A percentile compares a stretch with the other conserved stretches of the same genome.
These are phyloP conservation scores for Pollachius pollachius DNA, from an alignment of 2,113 vertebrate genomes.

Conservation along the genomic window DNA sequence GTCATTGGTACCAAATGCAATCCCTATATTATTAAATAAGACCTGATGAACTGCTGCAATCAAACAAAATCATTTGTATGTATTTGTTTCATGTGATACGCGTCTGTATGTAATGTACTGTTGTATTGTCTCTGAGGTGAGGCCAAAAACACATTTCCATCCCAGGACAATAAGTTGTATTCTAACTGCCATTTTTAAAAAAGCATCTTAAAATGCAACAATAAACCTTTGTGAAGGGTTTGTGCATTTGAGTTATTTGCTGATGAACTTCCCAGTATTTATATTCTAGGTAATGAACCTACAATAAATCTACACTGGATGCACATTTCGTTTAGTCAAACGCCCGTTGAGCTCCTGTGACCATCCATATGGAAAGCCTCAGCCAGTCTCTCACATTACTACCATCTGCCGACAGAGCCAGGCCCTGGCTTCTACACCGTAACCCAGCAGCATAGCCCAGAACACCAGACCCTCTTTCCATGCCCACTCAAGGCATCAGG, in stretches of 20 bases:
- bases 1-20: too few relatives aligned
- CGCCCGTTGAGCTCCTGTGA: constrained; percentile 43
- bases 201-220: constrained; percentile 43
- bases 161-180: too few relatives aligned
- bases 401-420: constrained; percentile 46
- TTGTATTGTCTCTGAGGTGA: too few relatives aligned
- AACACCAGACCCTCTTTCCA: constrained; percentile 47
- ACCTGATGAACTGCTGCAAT: too few relatives aligned
- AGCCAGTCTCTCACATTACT: constrained; percentile 60
- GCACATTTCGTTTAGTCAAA: constrained; percentile 24
- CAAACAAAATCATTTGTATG: not conserved
- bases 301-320: constrained; percentile 6
- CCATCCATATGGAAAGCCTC: constrained; percentile 53
- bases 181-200: constrained; percentile 31
- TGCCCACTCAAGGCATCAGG: constrained; percentile 65
- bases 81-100: constrained; percentile 5
- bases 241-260: not conserved
- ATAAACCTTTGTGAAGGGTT: constrained; percentile 52
- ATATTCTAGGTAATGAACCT: not conserved
- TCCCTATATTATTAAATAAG: too few relatives aligned
- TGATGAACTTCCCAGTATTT: not conserved
- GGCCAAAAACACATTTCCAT: too few relatives aligned
- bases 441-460: constrained; percentile 33
- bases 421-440: constrained; percentile 40
- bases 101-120: constrained; percentile 18